Evolutionary conservation across 2,113 vertebrate genomes (phyloP).

Genomic region (Trichomycterus rosablanca): DNA sequence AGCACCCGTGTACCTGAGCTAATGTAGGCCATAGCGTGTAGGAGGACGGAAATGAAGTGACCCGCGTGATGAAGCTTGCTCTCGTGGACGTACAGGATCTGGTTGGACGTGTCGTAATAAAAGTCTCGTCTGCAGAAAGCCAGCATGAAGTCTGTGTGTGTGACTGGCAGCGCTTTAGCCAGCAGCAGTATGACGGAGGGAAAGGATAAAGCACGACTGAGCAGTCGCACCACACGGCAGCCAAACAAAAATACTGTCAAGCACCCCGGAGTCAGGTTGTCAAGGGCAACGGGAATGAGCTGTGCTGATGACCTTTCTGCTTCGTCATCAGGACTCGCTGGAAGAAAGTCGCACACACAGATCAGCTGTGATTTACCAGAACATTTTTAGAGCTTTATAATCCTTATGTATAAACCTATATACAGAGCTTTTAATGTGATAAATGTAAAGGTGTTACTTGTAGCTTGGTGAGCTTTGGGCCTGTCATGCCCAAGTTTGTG

Average conservation of each 20-base stretch:
- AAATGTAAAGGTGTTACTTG: no score
- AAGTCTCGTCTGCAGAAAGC: conserved; percentile 60
- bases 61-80: conserved; percentile 67
- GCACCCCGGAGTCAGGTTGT: conserved; percentile 67
- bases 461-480: no score
- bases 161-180: conserved; percentile 64
- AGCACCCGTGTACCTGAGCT: conserved; percentile 60
- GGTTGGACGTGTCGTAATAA: conserved; percentile 70
- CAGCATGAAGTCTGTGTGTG: conserved; percentile 44
- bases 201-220: conserved; percentile 54
- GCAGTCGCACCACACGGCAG: conserved; percentile 64
- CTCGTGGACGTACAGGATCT: conserved; percentile 70
- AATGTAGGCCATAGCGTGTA: conserved; percentile 71
- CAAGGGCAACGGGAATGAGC: conserved; percentile 64
- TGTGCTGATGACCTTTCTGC: conserved; percentile 23
- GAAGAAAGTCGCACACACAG: conserved; percentile 27
- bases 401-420: no score
- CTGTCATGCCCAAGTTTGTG: conserved; percentile 42
- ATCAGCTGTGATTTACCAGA: no score
- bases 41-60: conserved; percentile 64
- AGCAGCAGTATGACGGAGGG: conserved; percentile 64
- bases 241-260: conserved; percentile 72
- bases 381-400: no score
- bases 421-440: no score
- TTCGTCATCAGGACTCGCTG: conserved; percentile 34